Evolutionary conservation across 2,113 vertebrate genomes (phyloP).

Genomic region (Meles meles): DNA sequence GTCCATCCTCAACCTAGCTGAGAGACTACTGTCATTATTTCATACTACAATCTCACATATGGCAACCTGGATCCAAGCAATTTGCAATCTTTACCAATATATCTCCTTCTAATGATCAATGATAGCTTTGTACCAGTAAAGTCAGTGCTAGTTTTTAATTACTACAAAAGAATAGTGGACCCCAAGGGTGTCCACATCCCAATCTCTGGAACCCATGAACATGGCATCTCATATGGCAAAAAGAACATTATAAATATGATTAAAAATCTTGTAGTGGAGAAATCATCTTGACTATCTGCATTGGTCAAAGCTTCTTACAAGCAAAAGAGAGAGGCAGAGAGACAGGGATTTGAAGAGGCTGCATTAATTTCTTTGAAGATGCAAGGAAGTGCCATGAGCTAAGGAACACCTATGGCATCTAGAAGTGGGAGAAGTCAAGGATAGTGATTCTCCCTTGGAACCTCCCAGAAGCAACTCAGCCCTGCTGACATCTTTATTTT

Average conservation of each 20-base stretch:
- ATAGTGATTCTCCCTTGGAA: fast-evolving
- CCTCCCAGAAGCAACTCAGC: background rate
- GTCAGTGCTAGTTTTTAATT: background rate
- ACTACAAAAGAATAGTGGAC: background rate
- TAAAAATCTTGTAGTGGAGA: background rate
- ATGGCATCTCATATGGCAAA: background rate
- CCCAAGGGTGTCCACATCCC: background rate
- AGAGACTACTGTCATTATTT: background rate
- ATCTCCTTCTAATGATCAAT: background rate
- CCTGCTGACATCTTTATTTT: background rate
- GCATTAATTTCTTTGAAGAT: background rate
- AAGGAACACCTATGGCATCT: no score
- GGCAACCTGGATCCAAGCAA: background rate
- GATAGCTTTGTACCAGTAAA: background rate
- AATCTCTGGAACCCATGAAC: background rate
- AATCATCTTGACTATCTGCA: background rate
- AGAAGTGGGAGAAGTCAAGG: background rate
- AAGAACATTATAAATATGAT: background rate
- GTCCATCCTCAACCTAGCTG: background rate
- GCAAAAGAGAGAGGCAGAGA: background rate
- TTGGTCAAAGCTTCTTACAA: background rate
- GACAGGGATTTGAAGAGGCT: background rate
- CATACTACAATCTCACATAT: background rate
- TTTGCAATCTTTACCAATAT: background rate
- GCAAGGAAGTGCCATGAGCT: background rate